Base-by-base conservation (phyloP, 1,140 invertebrate species). In the Saccostrea echinata region DNA sequence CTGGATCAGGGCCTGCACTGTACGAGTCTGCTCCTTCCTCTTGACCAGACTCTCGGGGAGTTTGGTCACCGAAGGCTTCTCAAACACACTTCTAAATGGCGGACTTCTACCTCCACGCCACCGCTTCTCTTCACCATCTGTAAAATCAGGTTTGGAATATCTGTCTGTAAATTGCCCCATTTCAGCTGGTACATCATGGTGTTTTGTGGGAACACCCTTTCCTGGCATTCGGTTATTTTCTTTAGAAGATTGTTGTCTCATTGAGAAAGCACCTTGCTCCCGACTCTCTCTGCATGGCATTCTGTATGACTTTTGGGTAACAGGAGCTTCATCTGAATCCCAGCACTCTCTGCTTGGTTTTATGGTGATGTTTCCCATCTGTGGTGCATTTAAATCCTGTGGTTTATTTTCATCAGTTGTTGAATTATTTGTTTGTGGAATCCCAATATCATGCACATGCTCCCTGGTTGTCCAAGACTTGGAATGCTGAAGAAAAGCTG, bases 1-100 rank as follows among this genome's bases (percentile, higher is more conserved):
- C 33, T 68, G 61, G 24, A 88, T 61, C 76, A 88, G 24, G 18
- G 71, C 84, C 68, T 88, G 71, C 52, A 88, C 87, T 53, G 87
- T 80, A 8, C 53, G 53, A 9, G 84, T 82, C 84, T 88, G 87
- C n/a, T 88, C 87, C 76, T 61, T 85, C 43, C 84, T 85, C 51
- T 61, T 85, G 18, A 84, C 68, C 16, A 88, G 35, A n/a, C 61
- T 81, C 55, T 86, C 80, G 0, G 86, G 86, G 21, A 53, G 18
- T 83, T 86, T 86, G 55, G 30, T 82, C 24, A n/a, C 55, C 0
- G 80, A 43, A 16, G 52, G 84, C n/a, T 13, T 33, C 24, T 43
- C 76, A 35, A 35, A 43, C 21, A 81, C 76, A 81, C 35, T 81
- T 81, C 27, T 27, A 51, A 8, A 30, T 30, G 27, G 68, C 13